Conservation (phyloP, 2,113 vertebrate genomes). For the Apaloderma vittatum region DNA sequence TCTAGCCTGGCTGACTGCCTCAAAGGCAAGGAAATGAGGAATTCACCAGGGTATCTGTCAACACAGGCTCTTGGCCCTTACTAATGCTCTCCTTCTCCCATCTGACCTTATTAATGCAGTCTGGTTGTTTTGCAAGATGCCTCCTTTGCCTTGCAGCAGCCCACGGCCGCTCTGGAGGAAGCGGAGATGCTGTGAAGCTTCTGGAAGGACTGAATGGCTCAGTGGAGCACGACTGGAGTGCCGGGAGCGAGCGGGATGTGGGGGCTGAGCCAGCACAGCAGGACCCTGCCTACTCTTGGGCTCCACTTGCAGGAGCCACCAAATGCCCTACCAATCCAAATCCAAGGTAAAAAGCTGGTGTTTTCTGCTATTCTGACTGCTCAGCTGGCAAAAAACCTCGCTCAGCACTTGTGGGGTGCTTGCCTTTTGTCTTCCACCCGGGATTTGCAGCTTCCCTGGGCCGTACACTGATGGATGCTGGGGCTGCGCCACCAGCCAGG, state of each 20-base stretch:
- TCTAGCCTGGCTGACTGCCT: not conserved
- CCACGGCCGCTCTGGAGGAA: not conserved
- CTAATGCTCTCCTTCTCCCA: not conserved
- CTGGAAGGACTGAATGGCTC: not conserved
- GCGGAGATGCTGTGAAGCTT: not conserved
- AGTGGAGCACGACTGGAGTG: not conserved
- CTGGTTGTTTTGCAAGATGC: not conserved
- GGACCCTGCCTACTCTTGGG: not conserved
- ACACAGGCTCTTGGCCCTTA: not conserved
- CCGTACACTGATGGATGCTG: rapidly evolving
- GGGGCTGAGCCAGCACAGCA: rapidly evolving
- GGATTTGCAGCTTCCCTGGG: not conserved
- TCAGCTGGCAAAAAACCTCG: not conserved
- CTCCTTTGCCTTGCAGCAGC: not conserved
- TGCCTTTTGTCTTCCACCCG: not conserved
- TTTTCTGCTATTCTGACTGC: not conserved
- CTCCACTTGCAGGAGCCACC: not conserved
- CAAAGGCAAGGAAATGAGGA: not conserved
- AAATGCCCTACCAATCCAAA: not conserved
- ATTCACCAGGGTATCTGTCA: not conserved
- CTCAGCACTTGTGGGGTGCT: rapidly evolving
- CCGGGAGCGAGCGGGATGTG: rapidly evolving
- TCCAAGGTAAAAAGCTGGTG: not conserved
- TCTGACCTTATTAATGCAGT: slow-evolving; percentile 12
- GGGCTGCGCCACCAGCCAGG: not conserved